These are phyloP conservation scores for Galaxias olidus DNA, from an alignment of 2,797 vertebrate species.

Conservation along the genomic window DNA sequence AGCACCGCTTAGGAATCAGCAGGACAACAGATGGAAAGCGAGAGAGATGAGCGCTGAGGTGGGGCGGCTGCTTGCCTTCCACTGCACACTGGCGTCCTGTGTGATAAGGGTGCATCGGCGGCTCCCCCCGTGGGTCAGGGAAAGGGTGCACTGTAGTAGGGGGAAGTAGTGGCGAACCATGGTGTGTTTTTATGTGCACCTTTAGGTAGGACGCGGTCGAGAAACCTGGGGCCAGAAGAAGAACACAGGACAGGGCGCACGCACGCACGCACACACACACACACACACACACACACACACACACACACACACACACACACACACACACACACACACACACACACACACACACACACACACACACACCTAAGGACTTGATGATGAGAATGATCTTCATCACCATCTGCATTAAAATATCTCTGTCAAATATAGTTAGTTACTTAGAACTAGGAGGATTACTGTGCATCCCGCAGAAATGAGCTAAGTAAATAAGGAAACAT, in stretches of 20 bases:
- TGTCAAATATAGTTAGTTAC: too few relatives aligned
- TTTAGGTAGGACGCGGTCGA: conserved; percentile 99
- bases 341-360: conserved; percentile 9
- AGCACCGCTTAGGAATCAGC: conserved; percentile 62
- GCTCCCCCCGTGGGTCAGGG: conserved; percentile 88
- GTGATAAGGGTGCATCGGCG: conserved; percentile 97
- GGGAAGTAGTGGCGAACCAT: conserved; percentile 86
- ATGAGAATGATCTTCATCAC: too few relatives aligned
- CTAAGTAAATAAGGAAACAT: too few relatives aligned
- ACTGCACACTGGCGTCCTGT: conserved; percentile 98
- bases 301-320: conserved; percentile 8
- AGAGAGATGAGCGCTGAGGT: conserved; percentile 58
- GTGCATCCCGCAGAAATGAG: too few relatives aligned
- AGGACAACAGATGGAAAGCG: conserved; percentile 64
- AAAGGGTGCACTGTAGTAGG: conserved; percentile 81
- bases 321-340: conserved; percentile 8
- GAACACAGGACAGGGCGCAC: conserved; percentile 37
- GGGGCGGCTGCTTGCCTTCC: conserved; percentile 94
- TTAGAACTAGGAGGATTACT: too few relatives aligned
- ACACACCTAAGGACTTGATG: neutral
- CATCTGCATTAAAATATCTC: too few relatives aligned
- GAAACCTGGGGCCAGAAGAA: conserved; percentile 84
- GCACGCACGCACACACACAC: conserved; percentile 51
- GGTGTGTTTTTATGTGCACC: conserved; percentile 99
- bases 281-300: neutral